Conservation (phyloP, 2,888 invertebrate genomes). For the Dilophus febrilis region DNA sequence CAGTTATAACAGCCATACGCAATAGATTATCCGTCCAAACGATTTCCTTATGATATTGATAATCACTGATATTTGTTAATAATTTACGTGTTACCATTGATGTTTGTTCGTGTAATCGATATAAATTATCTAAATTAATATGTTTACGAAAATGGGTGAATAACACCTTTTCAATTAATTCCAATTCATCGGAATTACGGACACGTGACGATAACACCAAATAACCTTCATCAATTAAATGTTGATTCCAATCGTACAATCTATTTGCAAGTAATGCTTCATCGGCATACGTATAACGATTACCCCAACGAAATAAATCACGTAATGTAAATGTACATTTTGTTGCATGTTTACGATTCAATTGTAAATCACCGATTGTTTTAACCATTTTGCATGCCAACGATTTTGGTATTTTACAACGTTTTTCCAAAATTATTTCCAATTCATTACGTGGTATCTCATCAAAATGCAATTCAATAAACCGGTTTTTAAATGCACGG, state of each 20-base stretch:
- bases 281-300: constrained; percentile 67
- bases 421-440: constrained; percentile 69
- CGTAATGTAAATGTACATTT: constrained; percentile 85
- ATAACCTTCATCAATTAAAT: constrained; percentile 91
- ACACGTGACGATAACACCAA: constrained; percentile 87
- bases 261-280: constrained; percentile 33
- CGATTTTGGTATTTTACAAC: constrained; percentile 72
- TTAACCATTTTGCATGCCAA: constrained; percentile 81
- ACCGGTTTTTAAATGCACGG: constrained; percentile 91
- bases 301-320: constrained; percentile 94
- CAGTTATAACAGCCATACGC: constrained; percentile 55
- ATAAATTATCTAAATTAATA: constrained; percentile 52
- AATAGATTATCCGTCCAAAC: constrained; percentile 94
- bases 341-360: constrained; percentile 64
- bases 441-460: constrained; percentile 83
- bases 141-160: constrained; percentile 62
- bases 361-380: constrained; percentile 82
- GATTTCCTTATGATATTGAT: constrained; percentile 43
- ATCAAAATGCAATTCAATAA: constrained; percentile 92
- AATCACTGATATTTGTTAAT: constrained; percentile 40
- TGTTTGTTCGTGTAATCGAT: constrained; percentile 46
- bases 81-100: constrained; percentile 62
- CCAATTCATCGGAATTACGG: constrained; percentile 63
- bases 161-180: constrained; percentile 62
- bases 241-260: constrained; percentile 92